phyloP scores from a whole-genome alignment of 2,113 vertebrate species.

The Peucedramus taeniatus region DNA sequence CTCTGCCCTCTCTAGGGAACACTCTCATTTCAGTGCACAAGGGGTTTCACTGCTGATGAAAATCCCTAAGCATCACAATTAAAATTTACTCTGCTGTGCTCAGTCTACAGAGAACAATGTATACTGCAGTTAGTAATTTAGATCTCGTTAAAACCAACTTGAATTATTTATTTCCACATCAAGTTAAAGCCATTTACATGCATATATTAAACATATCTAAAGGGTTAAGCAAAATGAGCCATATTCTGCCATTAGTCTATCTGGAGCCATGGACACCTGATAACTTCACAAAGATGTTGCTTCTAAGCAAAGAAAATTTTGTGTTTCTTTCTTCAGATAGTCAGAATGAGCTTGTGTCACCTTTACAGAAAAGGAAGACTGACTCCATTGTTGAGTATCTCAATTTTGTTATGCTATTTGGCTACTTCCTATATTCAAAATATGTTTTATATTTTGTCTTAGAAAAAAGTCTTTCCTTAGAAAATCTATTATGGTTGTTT shows the following conservation, averaged over 20 bases:
- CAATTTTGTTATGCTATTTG: neutral
- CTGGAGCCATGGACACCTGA: neutral
- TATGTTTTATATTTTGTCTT: too few species aligned
- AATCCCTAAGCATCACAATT: slow-evolving; percentile 30
- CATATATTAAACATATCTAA: neutral
- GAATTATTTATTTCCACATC: neutral
- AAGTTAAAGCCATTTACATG: neutral
- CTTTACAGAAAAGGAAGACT: neutral
- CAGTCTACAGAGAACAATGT: neutral
- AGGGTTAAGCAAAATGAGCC: neutral
- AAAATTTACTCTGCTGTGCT: slow-evolving; percentile 25
- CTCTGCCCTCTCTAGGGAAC: slow-evolving; percentile 8
- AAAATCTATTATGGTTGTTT: neutral
- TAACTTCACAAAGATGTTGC: neutral
- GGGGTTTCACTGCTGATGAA: slow-evolving; percentile 29
- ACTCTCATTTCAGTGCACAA: neutral
- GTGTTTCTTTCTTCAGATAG: neutral
- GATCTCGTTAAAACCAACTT: neutral
- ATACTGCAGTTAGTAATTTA: neutral
- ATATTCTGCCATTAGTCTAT: neutral
- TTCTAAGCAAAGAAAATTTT: neutral
- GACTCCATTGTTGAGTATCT: neutral
- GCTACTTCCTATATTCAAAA: neutral
- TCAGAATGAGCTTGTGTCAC: neutral
- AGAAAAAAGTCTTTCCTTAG: neutral